Percentiles rank a stretch among this genome's conserved stretches.
Conservation (phyloP, 2,888 invertebrate genomes). For the Cantharis rufa region DNA sequence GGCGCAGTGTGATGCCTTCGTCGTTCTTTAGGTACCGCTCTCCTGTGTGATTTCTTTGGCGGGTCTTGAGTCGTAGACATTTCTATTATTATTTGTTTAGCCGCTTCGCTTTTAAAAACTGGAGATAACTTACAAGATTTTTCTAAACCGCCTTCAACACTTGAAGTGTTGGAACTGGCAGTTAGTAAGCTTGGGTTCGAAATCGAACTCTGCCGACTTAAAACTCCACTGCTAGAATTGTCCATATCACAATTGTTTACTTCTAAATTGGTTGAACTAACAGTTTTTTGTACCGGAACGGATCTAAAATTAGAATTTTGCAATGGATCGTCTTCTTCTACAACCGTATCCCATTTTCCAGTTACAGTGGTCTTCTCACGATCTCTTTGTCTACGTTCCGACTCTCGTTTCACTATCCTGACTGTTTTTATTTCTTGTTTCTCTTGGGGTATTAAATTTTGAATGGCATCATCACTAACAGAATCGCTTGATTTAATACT, state of each 20-base stretch:
- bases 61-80: conserved; percentile 59
- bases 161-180: conserved; percentile 30
- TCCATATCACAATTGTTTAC: conserved; percentile 36
- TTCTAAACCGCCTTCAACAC: conserved; percentile 40
- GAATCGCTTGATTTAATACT: conserved; percentile 60
- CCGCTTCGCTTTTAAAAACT: conserved; percentile 85
- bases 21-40: conserved; percentile 80
- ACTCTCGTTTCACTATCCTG: conserved; percentile 89
- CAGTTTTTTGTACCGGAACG: conserved; percentile 43
- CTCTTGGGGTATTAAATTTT: conserved; percentile 62
- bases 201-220: conserved; percentile 42
- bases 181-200: conserved; percentile 46
- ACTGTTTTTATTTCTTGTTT: conserved; percentile 92
- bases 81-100: conserved; percentile 83
- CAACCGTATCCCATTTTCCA: conserved; percentile 51
- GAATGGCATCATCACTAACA: conserved; percentile 45
- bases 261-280: conserved; percentile 36
- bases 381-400: conserved; percentile 82
- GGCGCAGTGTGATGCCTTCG: conserved; percentile 87
- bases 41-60: conserved; percentile 54
- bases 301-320: conserved; percentile 47
- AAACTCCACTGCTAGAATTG: conserved; percentile 36
- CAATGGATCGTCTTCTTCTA: conserved; percentile 53
- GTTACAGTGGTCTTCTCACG: conserved; percentile 64
- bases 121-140: conserved; percentile 70